Conservation (phyloP, 1,140 invertebrate species). For the Melanaphis sacchari region DNA sequence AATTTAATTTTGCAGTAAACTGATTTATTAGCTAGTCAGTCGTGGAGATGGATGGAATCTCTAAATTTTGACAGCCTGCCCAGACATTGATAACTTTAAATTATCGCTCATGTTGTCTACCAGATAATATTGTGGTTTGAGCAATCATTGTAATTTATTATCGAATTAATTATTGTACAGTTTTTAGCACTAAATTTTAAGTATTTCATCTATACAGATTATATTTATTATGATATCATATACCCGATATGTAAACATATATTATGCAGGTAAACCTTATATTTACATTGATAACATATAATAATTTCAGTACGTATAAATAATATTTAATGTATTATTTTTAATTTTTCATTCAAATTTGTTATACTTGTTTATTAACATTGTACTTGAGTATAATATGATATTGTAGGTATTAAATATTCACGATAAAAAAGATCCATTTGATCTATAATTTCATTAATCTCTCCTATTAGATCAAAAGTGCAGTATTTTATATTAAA, state of each 20-base stretch:
- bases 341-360: too few species aligned
- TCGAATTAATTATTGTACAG: neutral
- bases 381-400: too few species aligned
- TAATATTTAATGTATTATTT: too few species aligned
- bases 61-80: slow-evolving; percentile 24
- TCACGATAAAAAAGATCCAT: neutral
- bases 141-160: neutral
- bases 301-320: too few species aligned
- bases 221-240: too few species aligned
- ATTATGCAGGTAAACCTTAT: too few species aligned
- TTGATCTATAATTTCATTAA: neutral
- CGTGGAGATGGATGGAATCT: slow-evolving; percentile 19
- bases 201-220: too few species aligned
- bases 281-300: too few species aligned
- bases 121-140: slow-evolving; percentile 10
- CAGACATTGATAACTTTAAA: slow-evolving; percentile 33
- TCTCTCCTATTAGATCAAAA: neutral
- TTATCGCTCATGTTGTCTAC: slow-evolving; percentile 10
- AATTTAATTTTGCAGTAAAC: slow-evolving; percentile 27
- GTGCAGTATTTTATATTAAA: neutral
- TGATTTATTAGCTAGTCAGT: slow-evolving; percentile 20
- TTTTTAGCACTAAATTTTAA: neutral
- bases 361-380: too few species aligned
- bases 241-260: too few species aligned
- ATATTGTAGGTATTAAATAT: neutral